Conservation (phyloP, 2,888 invertebrate genomes). For the Archips xylosteana region DNA sequence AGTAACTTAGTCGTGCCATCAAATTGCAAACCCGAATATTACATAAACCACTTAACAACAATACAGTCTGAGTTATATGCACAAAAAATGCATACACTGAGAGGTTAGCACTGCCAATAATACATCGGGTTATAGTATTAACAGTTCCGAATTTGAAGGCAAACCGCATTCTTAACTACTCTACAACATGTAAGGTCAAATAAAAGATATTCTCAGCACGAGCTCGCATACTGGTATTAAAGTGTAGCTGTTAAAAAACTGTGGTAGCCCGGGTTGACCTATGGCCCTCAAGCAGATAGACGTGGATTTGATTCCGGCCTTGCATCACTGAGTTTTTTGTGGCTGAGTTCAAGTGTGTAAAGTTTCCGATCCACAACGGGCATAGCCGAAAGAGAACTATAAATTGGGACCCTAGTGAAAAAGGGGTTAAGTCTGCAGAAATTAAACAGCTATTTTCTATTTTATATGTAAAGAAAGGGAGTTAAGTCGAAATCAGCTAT, state of each 20-base stretch:
- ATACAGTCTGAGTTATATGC: neutral
- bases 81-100: conserved; percentile 13
- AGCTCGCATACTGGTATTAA: neutral
- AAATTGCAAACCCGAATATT: neutral
- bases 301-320: too few relatives aligned
- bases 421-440: too few relatives aligned
- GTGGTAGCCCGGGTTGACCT: neutral
- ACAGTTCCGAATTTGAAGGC: conserved; percentile 38
- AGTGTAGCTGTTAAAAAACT: neutral
- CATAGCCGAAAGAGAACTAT: too few relatives aligned
- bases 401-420: too few relatives aligned
- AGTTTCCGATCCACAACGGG: too few relatives aligned
- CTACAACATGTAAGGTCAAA: conserved; percentile 37
- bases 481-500: too few relatives aligned
- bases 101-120: conserved; percentile 19
- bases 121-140: conserved; percentile 19
- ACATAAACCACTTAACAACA: neutral
- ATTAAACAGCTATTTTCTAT: too few relatives aligned
- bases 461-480: too few relatives aligned
- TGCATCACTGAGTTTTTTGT: too few relatives aligned
- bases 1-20: too few relatives aligned
- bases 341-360: too few relatives aligned
- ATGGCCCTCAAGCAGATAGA: too few relatives aligned
- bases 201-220: conserved; percentile 5
- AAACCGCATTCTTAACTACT: conserved; percentile 30